phyloP scores from a whole-genome alignment of 2,888 invertebrate genomes.

The Erannis defoliaria region DNA sequence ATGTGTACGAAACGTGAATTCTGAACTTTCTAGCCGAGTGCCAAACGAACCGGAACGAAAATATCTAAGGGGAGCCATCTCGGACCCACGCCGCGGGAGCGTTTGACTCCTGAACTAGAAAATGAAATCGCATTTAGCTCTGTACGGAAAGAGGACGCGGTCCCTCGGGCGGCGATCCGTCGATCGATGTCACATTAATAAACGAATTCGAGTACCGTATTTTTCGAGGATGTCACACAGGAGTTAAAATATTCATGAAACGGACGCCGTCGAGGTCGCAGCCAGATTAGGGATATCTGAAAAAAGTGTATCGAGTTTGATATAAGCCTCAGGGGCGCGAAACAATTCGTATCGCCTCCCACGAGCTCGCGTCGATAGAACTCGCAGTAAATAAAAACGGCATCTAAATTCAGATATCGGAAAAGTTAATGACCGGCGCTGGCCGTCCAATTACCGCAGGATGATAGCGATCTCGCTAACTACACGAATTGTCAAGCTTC shows the following conservation, averaged over 20 bases:
- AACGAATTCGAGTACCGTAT: conserved; percentile 72
- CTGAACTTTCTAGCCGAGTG: conserved; percentile 50
- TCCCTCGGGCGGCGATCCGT: conserved; percentile 59
- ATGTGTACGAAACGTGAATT: conserved; percentile 57
- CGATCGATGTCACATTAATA: conserved; percentile 79
- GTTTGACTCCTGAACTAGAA: conserved; percentile 83
- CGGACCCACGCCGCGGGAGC: conserved; percentile 62
- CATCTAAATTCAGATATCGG: conserved; percentile 61
- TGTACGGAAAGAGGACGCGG: conserved; percentile 56
- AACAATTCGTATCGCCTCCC: conserved; percentile 64
- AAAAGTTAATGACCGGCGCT: conserved; percentile 61
- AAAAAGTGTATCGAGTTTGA: conserved; percentile 64
- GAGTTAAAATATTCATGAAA: conserved; percentile 81
- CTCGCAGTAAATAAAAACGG: conserved; percentile 63
- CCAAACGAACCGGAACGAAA: conserved; percentile 65
- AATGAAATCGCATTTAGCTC: conserved; percentile 80
- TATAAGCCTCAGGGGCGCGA: conserved; percentile 54
- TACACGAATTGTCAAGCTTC: conserved; percentile 53
- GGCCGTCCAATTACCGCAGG: conserved; percentile 58
- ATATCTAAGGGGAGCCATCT: conserved; percentile 63
- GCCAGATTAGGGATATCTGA: conserved; percentile 72
- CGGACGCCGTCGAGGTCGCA: conserved; percentile 66
- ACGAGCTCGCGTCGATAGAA: conserved; percentile 44
- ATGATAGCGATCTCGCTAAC: conserved; percentile 53
- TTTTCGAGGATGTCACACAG: conserved; percentile 70